Conservation (phyloP, 2,888 invertebrate species). For the Portevinia maculata region DNA sequence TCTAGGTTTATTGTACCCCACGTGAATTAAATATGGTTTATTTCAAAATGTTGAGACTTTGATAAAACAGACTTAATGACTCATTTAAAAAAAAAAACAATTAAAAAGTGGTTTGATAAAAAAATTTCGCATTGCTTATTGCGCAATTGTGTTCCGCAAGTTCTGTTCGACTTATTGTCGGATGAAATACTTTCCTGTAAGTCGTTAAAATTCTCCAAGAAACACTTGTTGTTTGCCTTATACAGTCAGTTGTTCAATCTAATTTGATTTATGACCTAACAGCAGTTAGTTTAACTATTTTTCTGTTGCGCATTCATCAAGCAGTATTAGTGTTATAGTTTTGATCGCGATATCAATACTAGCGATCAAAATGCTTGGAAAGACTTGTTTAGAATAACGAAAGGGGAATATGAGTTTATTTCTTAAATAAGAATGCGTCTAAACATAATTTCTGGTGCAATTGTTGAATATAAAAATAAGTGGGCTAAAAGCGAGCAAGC, state of each 20-base stretch:
- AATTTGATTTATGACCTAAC: slow-evolving; percentile 12
- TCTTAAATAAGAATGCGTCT: slow-evolving; percentile 13
- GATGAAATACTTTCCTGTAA: background rate
- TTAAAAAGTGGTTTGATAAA: background rate
- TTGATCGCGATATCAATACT: slow-evolving; percentile 2
- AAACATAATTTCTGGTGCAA: slow-evolving; percentile 22
- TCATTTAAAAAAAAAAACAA: slow-evolving; percentile 1
- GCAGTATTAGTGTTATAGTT: slow-evolving; percentile 1
- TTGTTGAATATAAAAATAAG: slow-evolving; percentile 18
- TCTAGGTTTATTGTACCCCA: background rate
- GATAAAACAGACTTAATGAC: slow-evolving; percentile 5
- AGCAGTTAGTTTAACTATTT: background rate
- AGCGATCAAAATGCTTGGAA: background rate
- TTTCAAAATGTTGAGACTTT: background rate
- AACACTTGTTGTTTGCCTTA: background rate
- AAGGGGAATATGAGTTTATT: slow-evolving; percentile 1
- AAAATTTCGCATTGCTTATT: background rate
- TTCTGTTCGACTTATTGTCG: slow-evolving; percentile 1
- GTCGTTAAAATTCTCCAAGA: background rate
- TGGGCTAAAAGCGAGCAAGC: too few relatives aligned
- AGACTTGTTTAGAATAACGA: slow-evolving; percentile 6
- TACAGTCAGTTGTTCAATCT: slow-evolving; percentile 16
- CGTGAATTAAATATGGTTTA: background rate
- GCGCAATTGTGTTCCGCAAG: slow-evolving; percentile 2
- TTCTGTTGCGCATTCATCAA: background rate